Conservation (phyloP, 1,140 invertebrate genomes). For the Drosophila jambulina region DNA sequence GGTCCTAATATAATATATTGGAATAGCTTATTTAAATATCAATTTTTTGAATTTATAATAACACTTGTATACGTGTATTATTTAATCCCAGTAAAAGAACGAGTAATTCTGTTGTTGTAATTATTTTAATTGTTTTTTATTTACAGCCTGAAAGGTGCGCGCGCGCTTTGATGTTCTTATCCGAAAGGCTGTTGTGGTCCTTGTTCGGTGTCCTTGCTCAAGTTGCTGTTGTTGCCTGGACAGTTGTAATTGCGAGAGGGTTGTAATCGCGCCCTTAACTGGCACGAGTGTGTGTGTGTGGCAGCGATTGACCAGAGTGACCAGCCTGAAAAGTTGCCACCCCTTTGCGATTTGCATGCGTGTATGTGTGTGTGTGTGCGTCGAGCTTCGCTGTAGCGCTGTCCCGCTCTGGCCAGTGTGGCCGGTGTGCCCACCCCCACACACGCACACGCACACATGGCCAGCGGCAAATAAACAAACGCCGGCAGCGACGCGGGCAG, state of each 20-base stretch:
- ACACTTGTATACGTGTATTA: no score
- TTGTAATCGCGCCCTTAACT: constrained; percentile 23
- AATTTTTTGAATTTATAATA: no score
- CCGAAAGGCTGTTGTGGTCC: constrained; percentile 20
- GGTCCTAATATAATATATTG: no score
- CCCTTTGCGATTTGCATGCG: constrained; percentile 16
- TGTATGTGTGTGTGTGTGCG: constrained; percentile 6
- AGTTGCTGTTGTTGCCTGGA: constrained; percentile 6
- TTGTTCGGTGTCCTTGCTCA: constrained; percentile 18
- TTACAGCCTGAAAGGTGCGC: constrained; percentile 40
- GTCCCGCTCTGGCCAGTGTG: constrained; percentile 36
- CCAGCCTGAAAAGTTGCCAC: constrained; percentile 33
- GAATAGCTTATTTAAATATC: no score
- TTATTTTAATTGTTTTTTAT: constrained; percentile 5
- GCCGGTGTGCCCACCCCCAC: constrained; percentile 70
- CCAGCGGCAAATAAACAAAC: constrained; percentile 79
- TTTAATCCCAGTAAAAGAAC: no score
- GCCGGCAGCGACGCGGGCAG: constrained; percentile 31
- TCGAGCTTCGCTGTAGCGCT: constrained; percentile 10
- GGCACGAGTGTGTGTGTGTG: constrained; percentile 8
- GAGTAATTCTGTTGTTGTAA: background rate
- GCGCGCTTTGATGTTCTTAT: constrained; percentile 24
- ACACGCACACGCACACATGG: constrained; percentile 56
- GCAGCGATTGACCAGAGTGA: constrained; percentile 39
- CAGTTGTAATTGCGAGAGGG: constrained; percentile 24